phyloP scores from a whole-genome alignment of 2,888 invertebrate genomes.

The Rhagonycha lutea region DNA sequence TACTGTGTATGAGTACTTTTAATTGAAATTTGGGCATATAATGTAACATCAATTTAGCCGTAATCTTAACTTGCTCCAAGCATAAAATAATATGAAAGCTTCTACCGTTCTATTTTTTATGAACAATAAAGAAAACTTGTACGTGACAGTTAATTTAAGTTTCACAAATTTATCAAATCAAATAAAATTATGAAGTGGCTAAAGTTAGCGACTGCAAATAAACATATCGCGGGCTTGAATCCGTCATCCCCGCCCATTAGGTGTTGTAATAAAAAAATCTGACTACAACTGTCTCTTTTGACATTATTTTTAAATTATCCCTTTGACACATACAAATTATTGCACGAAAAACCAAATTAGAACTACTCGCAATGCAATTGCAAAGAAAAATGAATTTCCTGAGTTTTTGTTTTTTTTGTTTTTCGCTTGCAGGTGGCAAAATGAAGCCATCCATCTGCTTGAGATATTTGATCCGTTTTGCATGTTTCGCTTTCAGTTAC shows the following conservation, averaged over 20 bases:
- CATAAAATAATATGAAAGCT: background rate
- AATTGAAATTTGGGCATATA: background rate
- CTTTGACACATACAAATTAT: background rate
- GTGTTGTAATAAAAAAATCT: background rate
- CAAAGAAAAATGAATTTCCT: background rate
- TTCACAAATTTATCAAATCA: background rate
- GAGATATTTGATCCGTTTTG: background rate
- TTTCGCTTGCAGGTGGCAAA: background rate
- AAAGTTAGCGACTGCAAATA: background rate
- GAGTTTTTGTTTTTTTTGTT: background rate
- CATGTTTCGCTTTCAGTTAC: background rate
- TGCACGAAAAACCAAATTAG: background rate
- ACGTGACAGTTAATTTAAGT: background rate
- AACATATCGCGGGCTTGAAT: too few relatives aligned
- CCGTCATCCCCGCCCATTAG: background rate
- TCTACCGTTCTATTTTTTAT: background rate
- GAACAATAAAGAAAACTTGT: background rate
- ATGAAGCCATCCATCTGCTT: background rate
- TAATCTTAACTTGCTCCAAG: background rate
- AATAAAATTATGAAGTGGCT: background rate
- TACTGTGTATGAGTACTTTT: background rate
- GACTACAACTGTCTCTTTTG: background rate
- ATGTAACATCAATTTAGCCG: background rate
- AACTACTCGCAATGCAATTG: background rate
- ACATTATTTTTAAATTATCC: background rate